These are phyloP conservation scores for Podotricha telesiphe DNA, from an alignment of 2,888 invertebrate species.

Conservation along the genomic window DNA sequence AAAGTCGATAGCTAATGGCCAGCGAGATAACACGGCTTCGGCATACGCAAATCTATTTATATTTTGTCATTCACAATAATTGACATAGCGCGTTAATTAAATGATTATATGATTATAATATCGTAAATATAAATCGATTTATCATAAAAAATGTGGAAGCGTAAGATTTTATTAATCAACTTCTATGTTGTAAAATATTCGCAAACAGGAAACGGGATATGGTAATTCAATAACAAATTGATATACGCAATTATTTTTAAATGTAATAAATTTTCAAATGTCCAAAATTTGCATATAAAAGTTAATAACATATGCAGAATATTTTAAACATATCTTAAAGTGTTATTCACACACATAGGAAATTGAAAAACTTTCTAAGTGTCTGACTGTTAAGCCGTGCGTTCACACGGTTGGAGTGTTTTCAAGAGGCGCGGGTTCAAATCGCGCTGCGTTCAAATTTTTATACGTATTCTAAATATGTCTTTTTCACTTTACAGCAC, in stretches of 20 bases:
- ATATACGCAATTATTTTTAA: slow-evolving; percentile 22
- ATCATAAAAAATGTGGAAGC: slow-evolving; percentile 5
- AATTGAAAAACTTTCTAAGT: too few relatives aligned
- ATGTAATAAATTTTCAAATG: slow-evolving; percentile 13
- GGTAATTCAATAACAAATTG: slow-evolving; percentile 21
- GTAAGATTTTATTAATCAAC: slow-evolving; percentile 6
- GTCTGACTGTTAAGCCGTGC: too few relatives aligned
- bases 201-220: slow-evolving; percentile 23
- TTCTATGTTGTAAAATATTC: slow-evolving; percentile 3
- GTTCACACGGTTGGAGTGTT: too few relatives aligned
- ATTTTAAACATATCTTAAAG: too few relatives aligned
- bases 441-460: too few relatives aligned
- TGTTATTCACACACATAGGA: too few relatives aligned
- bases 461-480: too few relatives aligned
- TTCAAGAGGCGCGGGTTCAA: too few relatives aligned
- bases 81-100: slow-evolving; percentile 22
- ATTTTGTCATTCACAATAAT: slow-evolving; percentile 34
- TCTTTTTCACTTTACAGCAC: too few relatives aligned
- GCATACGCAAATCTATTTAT: slow-evolving; percentile 34
- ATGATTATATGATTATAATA: slow-evolving; percentile 11
- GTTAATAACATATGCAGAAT: not conserved
- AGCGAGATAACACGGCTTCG: slow-evolving; percentile 22
- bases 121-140: slow-evolving; percentile 4
- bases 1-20: slow-evolving; percentile 33
- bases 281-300: slow-evolving; percentile 14